Percentiles rank a stretch among this genome's conserved stretches.
These are phyloP conservation scores for Ceyx margarethae DNA, from an alignment of 2,113 vertebrate species.

Conservation along the genomic window DNA sequence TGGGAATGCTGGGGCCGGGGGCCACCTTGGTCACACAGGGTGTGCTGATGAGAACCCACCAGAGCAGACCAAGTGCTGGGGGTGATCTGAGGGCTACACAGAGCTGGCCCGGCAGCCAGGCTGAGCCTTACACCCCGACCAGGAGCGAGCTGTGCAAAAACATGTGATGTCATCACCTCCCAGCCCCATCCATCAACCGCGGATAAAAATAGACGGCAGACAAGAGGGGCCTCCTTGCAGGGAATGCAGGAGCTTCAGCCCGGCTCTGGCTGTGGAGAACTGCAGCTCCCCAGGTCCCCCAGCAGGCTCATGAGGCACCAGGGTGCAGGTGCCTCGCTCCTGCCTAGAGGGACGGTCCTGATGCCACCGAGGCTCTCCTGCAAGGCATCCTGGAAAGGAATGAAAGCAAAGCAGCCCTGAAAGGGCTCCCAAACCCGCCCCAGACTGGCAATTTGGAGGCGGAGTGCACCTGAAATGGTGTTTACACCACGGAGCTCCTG, in stretches of 20 bases:
- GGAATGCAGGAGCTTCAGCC: neutral
- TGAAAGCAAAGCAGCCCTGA: neutral
- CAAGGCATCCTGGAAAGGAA: neutral
- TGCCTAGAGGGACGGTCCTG: rapidly evolving
- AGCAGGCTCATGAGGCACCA: too few species aligned
- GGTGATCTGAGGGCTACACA: neutral
- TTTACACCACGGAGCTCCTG: neutral
- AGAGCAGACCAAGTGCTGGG: neutral
- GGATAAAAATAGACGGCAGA: neutral
- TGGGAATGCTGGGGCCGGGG: rapidly evolving
- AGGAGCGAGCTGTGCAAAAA: neutral
- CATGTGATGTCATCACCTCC: neutral
- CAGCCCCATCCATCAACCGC: neutral
- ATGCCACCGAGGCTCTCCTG: rapidly evolving
- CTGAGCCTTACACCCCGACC: neutral
- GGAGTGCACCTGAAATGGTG: rapidly evolving
- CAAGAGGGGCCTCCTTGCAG: neutral
- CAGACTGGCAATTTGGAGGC: rapidly evolving
- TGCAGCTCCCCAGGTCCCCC: rapidly evolving
- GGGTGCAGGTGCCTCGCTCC: neutral
- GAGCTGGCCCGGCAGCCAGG: neutral
- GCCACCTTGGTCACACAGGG: neutral
- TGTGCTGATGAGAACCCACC: neutral
- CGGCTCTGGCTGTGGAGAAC: rapidly evolving
- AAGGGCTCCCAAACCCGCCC: neutral